phyloP scores from a whole-genome alignment of 2,113 vertebrate species.

The Pseudorectes ferrugineus region DNA sequence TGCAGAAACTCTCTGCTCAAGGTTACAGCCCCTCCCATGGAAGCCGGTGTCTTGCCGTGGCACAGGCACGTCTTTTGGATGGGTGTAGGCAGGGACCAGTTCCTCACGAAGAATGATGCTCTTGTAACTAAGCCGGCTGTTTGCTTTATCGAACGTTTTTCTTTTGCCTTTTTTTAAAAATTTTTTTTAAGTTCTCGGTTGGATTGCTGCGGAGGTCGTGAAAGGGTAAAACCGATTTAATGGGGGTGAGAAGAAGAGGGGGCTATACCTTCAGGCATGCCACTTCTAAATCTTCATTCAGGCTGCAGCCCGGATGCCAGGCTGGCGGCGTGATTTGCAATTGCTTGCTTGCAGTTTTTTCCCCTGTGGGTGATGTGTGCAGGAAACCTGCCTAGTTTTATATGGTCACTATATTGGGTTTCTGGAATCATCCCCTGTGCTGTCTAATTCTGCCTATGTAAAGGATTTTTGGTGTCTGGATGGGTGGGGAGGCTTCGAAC shows the following conservation, averaged over 20 bases:
- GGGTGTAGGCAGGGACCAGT: not conserved
- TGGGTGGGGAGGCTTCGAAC: not conserved
- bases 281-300: not conserved
- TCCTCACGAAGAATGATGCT: not conserved
- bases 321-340: conserved; percentile 11
- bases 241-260: not conserved
- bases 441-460: not conserved
- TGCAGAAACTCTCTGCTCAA: not conserved
- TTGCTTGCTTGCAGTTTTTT: conserved; percentile 54
- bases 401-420: conserved; percentile 6
- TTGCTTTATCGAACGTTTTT: not conserved
- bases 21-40: not conserved
- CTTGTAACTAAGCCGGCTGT: not conserved
- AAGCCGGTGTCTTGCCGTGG: not conserved
- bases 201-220: not conserved
- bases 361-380: not conserved
- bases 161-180: too few species aligned
- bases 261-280: not conserved
- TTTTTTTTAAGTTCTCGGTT: not conserved
- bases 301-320: not conserved
- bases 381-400: conserved; percentile 16
- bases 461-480: conserved; percentile 3
- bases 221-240: not conserved
- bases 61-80: not conserved
- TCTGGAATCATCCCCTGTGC: conserved; percentile 34